phyloP scores from a whole-genome alignment of 2,797 vertebrate species.

The Melopsittacus undulatus region DNA sequence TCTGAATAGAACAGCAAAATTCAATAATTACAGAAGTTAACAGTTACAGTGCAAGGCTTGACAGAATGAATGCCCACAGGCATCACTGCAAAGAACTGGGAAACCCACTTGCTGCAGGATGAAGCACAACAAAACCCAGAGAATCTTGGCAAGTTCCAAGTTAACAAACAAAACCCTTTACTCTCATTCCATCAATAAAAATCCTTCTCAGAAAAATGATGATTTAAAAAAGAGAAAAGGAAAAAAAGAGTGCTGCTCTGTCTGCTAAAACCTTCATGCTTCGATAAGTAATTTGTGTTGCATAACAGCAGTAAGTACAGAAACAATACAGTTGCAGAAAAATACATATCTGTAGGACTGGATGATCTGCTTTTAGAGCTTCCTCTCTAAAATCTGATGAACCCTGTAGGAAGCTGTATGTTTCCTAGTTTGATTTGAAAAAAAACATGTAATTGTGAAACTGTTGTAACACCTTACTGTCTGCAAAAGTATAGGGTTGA shows the following conservation, averaged over 20 bases:
- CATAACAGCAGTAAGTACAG: slow-evolving; percentile 36
- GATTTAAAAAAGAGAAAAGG: neutral
- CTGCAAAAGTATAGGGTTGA: neutral
- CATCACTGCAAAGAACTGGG: neutral
- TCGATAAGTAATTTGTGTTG: slow-evolving; percentile 60
- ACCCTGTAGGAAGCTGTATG: neutral
- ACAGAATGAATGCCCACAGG: neutral
- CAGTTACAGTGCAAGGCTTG: neutral
- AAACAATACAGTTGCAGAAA: slow-evolving; percentile 56
- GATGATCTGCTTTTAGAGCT: slow-evolving; percentile 15
- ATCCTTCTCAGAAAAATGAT: neutral
- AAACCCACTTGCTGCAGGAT: neutral
- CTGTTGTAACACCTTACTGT: neutral
- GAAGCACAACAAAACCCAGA: neutral
- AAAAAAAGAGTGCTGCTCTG: neutral
- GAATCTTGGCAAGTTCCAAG: neutral
- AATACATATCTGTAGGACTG: neutral
- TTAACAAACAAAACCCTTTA: slow-evolving; percentile 22
- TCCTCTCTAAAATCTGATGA: slow-evolving; percentile 8
- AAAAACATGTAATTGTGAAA: neutral
- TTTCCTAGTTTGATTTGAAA: neutral
- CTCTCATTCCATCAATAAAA: neutral
- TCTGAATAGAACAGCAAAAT: neutral
- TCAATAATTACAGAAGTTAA: neutral
- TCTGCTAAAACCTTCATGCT: slow-evolving; percentile 36